A percentile compares a stretch with the other conserved stretches of the same genome.
Evolutionary conservation across 2,797 vertebrate genomes (phyloP).

Genomic region (Syngnathus acus): DNA sequence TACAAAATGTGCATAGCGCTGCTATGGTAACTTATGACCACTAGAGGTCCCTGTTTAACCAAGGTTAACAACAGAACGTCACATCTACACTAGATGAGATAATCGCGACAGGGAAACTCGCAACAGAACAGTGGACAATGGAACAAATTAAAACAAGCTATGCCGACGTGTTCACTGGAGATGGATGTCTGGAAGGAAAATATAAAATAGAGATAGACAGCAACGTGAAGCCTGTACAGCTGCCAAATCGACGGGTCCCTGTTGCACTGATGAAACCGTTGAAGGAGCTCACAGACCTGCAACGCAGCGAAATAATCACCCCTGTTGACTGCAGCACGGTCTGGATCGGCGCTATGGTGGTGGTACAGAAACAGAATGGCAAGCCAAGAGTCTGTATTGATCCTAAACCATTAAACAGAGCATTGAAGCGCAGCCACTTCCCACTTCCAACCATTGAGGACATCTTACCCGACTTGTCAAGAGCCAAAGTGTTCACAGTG

Average conservation of each 20-base stretch:
- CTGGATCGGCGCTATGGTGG: not conserved
- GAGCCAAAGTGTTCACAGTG: not conserved
- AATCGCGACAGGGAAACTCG: not conserved
- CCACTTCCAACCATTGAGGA: not conserved
- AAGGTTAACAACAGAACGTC: no score
- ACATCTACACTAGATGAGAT: no score
- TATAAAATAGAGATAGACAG: no score
- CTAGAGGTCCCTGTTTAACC: no score
- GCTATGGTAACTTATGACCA: no score
- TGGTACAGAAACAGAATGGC: not conserved
- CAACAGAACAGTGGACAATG: no score
- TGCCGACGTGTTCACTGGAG: no score
- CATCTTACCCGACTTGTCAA: not conserved
- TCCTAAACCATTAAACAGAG: not conserved
- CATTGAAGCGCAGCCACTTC: not conserved
- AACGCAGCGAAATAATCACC: not conserved
- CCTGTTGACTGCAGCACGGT: not conserved
- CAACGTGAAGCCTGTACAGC: no score
- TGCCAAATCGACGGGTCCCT: not conserved
- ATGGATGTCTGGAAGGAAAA: no score
- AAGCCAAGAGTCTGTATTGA: not conserved
- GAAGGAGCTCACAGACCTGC: not conserved
- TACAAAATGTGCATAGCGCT: no score
- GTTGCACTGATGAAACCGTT: not conserved
- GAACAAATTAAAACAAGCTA: no score